Base-by-base conservation (phyloP, 37 sponge, comb jelly and placozoan genomes). In the Aplysina aerophoba region DNA sequence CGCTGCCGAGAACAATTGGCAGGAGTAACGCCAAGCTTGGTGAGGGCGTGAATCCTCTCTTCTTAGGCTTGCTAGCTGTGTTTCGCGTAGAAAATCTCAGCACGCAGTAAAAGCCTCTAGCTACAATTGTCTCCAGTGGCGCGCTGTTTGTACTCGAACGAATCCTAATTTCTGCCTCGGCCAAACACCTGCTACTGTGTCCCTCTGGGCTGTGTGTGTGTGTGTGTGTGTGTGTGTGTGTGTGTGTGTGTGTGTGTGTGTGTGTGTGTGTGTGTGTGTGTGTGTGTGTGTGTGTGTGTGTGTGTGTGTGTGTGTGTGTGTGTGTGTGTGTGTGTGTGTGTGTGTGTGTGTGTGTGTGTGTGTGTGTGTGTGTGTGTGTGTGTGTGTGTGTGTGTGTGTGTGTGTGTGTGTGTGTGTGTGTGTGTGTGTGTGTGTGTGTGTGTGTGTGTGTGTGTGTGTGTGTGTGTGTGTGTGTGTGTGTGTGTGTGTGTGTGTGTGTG, bases 261-360 rank as follows among this genome's bases (percentile, higher is more conserved):
- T 82, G 65, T 82, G 83, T 82, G 40, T 82, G 83, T 82, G 65
- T 62, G 83, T 82, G 65, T 82, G 83, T 82, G 65, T 82, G 83
- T 62, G 40, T 62, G 65, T 82, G 65, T 82, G 83, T 62, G 40
- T 82, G 83, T 62, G 40, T 82, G 83, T 82, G 65, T 82, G 64
- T 82, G 83, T 59, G 35, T 82, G 41, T 59, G 65, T 82, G 64
- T 60, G 65, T 60, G 61, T 82, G 40, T 30, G 21, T 82, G 83
- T 62, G 40, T 82, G 83, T 62, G 17, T 82, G 83, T 62, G 83
- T 82, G 62, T 82, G 13, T 82, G 62, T 30, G 34, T 69, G 34
- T 69, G 34, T 69, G 27, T 69, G 71, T 69, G 34, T 69, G 71
- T 69, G 27, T 69, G 71, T 30, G 34, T 69, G 71, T 30, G 34